Conservation (phyloP, 2,888 invertebrate genomes). For the Oithona nana region DNA sequence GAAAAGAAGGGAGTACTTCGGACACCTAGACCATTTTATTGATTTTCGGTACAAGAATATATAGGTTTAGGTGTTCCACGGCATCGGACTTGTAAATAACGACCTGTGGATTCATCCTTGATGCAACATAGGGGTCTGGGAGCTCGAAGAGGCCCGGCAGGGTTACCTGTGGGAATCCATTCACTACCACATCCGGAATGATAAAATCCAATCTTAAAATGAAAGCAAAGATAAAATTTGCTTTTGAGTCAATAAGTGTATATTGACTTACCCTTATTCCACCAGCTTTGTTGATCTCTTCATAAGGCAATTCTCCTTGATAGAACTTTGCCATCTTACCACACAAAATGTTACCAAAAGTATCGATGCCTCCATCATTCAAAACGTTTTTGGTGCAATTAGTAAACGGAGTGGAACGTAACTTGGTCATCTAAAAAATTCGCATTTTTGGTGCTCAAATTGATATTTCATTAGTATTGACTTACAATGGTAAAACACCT, state of each 20-base stretch:
- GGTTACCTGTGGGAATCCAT: constrained; percentile 1
- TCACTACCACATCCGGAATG: neutral
- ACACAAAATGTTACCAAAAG: neutral
- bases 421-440: neutral
- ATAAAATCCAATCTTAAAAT: neutral
- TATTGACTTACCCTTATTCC: neutral
- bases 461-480: neutral
- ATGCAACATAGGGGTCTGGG: neutral
- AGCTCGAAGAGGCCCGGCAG: neutral
- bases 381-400: neutral
- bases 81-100: neutral
- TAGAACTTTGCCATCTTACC: neutral
- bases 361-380: neutral
- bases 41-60: neutral
- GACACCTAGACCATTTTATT: too few relatives aligned
- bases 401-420: neutral
- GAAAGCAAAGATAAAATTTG: neutral
- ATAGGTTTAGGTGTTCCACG: neutral
- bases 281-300: neutral
- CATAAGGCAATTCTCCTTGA: neutral
- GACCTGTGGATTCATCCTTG: neutral
- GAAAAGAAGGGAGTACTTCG: too few relatives aligned
- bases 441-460: neutral
- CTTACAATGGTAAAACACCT: neutral
- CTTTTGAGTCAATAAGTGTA: neutral